Percentiles rank a stretch among this genome's conserved stretches.
These are phyloP conservation scores for Laticauda colubrina DNA, from an alignment of 2,113 vertebrate species.

Conservation along the genomic window DNA sequence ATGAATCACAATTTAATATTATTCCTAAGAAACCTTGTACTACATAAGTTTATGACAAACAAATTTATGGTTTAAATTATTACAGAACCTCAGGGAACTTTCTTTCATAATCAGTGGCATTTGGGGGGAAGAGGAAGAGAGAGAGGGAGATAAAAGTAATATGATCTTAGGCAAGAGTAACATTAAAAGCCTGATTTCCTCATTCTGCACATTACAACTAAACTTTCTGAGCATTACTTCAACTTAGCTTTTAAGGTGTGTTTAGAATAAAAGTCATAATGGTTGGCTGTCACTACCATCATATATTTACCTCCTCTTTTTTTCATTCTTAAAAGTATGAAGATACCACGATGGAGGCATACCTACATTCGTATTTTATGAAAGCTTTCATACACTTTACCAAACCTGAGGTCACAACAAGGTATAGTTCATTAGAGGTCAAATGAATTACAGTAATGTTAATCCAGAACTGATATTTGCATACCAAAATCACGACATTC, in stretches of 20 bases:
- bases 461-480: not conserved
- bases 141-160: slow-evolving; percentile 41
- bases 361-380: not conserved
- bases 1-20: slow-evolving; percentile 68
- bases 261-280: not conserved
- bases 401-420: not conserved
- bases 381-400: not conserved
- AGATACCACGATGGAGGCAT: not conserved
- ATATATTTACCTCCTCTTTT: not conserved
- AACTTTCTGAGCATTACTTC: not conserved
- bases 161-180: slow-evolving; percentile 43
- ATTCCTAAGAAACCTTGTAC: slow-evolving; percentile 57
- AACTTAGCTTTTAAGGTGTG: not conserved
- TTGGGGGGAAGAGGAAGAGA: slow-evolving; percentile 37
- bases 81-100: slow-evolving; percentile 56
- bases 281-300: not conserved
- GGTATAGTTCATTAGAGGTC: not conserved
- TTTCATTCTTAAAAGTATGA: not conserved
- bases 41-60: slow-evolving; percentile 62
- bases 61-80: slow-evolving; percentile 70
- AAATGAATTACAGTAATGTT: not conserved
- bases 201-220: slow-evolving; percentile 26
- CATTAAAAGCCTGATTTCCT: slow-evolving; percentile 19
- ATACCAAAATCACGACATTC: not conserved
- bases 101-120: slow-evolving; percentile 55